Conservation (phyloP, 2,113 vertebrate genomes). For the Hypanus sabinus region DNA sequence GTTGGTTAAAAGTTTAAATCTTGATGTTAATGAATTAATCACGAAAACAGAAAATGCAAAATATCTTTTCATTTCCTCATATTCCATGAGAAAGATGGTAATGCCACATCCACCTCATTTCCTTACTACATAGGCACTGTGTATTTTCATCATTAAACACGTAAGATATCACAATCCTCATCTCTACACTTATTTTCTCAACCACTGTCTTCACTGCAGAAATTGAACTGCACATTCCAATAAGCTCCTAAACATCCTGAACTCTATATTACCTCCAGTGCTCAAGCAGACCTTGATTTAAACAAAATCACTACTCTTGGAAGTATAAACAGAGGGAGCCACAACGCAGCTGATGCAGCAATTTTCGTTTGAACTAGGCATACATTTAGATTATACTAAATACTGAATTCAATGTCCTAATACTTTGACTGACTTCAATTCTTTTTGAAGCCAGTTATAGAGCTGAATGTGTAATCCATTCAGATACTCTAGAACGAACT, state of each 20-base stretch:
- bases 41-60: not conserved
- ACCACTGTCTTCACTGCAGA: not conserved
- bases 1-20: not conserved
- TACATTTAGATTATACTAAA: not conserved
- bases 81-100: not conserved
- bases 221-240: not conserved
- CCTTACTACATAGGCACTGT: not conserved
- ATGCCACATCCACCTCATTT: not conserved
- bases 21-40: not conserved
- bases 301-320: not conserved
- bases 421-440: not conserved
- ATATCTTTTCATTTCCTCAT: not conserved
- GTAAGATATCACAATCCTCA: not conserved
- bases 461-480: not conserved
- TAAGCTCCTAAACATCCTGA: not conserved
- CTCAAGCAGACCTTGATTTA: not conserved
- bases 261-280: not conserved
- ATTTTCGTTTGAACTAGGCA: not conserved
- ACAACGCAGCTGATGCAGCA: not conserved
- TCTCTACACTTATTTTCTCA: not conserved
- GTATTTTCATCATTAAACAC: not conserved
- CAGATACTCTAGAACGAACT: not conserved
- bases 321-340: not conserved
- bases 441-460: not conserved
- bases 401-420: not conserved